Percentiles rank a stretch among this genome's conserved stretches.
phyloP scores from a whole-genome alignment of 1,140 invertebrate genomes.

The Delia radicum region DNA sequence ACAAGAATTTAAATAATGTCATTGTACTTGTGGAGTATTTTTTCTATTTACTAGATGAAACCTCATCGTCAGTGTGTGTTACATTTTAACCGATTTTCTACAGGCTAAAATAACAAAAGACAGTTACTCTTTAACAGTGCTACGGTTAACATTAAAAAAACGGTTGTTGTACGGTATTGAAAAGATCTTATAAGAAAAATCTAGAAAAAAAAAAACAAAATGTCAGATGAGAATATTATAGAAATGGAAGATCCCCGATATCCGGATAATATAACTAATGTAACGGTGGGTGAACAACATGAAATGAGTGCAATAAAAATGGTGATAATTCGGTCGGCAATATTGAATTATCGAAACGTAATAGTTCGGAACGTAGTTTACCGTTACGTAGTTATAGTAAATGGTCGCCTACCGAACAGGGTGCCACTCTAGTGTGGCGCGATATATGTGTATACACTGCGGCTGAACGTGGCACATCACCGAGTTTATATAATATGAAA shows the following conservation, averaged over 20 bases:
- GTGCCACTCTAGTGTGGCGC: constrained; percentile 72
- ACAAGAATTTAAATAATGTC: background rate
- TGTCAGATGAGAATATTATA: constrained; percentile 2
- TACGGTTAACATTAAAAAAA: background rate
- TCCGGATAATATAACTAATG: background rate
- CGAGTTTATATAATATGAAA: constrained; percentile 58
- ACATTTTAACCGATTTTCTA: background rate
- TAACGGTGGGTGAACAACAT: background rate
- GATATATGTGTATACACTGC: constrained; percentile 69
- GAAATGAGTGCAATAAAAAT: background rate
- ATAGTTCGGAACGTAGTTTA: constrained; percentile 48
- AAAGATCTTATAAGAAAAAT: background rate
- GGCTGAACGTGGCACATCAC: constrained; percentile 52
- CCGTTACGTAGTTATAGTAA: constrained; percentile 56
- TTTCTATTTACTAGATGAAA: background rate
- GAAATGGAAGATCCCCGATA: constrained; percentile 16
- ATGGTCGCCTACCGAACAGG: constrained; percentile 61
- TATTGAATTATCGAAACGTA: constrained; percentile 40
- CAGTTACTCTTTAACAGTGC: background rate
- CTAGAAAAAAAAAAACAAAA: background rate
- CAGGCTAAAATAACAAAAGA: background rate
- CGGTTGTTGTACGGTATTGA: background rate
- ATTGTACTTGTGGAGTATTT: background rate
- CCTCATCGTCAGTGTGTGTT: background rate
- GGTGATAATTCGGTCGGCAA: background rate